A percentile compares a stretch with the other conserved stretches of the same genome.
phyloP scores from a whole-genome alignment of 1,140 invertebrate species.

The Drosophila sechellia region DNA sequence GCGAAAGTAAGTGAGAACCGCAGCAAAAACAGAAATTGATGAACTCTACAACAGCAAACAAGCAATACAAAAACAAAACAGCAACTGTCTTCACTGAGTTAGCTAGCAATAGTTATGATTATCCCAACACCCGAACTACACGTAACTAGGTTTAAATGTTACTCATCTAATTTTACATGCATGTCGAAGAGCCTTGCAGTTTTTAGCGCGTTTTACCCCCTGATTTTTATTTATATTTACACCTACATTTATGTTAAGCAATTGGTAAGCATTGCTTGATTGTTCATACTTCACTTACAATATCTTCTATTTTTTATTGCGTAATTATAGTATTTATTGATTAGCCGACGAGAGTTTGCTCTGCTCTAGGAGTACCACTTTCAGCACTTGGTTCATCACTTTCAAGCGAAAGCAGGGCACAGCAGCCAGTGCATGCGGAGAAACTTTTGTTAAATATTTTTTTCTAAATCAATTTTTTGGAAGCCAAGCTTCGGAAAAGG shows the following conservation, averaged over 20 bases:
- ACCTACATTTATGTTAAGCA: constrained; percentile 17
- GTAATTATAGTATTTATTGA: constrained; percentile 49
- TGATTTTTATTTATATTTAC: constrained; percentile 32
- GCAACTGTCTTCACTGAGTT: constrained; percentile 64
- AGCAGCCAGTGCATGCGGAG: not conserved
- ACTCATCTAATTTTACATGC: constrained; percentile 40
- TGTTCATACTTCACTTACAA: constrained; percentile 16
- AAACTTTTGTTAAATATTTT: constrained; percentile 33
- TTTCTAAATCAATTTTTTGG: constrained; percentile 67
- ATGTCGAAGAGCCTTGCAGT: constrained; percentile 9
- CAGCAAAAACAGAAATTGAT: constrained; percentile 24
- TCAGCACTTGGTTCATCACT: not conserved
- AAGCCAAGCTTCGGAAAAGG: constrained; percentile 65
- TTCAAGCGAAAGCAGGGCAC: constrained; percentile 6
- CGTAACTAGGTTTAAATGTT: constrained; percentile 38
- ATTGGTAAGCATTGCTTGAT: constrained; percentile 61
- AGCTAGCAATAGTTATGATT: constrained; percentile 51
- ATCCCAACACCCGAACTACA: constrained; percentile 21
- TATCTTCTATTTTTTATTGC: constrained; percentile 19
- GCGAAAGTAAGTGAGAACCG: constrained; percentile 26
- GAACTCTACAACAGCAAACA: constrained; percentile 43
- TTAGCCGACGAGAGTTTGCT: constrained; percentile 54
- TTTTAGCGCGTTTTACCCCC: constrained; percentile 18
- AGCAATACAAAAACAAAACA: constrained; percentile 62
- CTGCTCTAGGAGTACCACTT: constrained; percentile 5